These are phyloP conservation scores for Ciconia maguari DNA, from an alignment of 2,113 vertebrate genomes.

Conservation along the genomic window DNA sequence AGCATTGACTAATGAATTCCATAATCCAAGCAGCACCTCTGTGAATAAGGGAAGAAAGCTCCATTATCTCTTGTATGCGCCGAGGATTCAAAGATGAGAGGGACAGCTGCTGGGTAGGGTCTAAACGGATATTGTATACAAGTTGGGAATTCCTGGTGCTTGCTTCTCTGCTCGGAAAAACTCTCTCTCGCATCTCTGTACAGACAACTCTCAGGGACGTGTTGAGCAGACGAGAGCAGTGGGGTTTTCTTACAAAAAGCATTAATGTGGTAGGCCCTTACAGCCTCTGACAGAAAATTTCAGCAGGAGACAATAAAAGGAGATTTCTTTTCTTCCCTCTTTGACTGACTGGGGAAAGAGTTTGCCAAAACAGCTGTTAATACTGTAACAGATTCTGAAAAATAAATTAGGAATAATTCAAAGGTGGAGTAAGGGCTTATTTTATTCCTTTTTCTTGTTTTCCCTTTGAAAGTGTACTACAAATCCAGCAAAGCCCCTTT, in stretches of 20 bases:
- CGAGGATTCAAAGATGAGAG: neutral
- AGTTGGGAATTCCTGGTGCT: conserved; percentile 35
- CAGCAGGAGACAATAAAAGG: neutral
- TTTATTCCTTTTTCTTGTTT: neutral
- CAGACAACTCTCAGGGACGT: neutral
- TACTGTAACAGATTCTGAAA: neutral
- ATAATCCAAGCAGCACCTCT: conserved; percentile 44
- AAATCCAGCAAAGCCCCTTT: neutral
- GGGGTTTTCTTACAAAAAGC: neutral
- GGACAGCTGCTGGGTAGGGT: conserved; percentile 8
- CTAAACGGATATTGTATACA: neutral
- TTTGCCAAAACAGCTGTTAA: neutral
- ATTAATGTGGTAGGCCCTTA: neutral
- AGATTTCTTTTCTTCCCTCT: neutral
- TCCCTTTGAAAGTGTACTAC: neutral
- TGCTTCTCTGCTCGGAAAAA: neutral
- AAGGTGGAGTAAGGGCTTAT: neutral
- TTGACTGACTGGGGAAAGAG: neutral
- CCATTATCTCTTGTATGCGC: conserved; percentile 33
- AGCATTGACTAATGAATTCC: conserved; percentile 60
- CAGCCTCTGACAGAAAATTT: neutral
- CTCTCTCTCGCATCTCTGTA: neutral
- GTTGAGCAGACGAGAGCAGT: neutral
- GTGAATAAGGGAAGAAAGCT: conserved; percentile 43
- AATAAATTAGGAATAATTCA: neutral